These are phyloP conservation scores for Achatina immaculata DNA, from an alignment of 1,140 invertebrate genomes.

Conservation along the genomic window DNA sequence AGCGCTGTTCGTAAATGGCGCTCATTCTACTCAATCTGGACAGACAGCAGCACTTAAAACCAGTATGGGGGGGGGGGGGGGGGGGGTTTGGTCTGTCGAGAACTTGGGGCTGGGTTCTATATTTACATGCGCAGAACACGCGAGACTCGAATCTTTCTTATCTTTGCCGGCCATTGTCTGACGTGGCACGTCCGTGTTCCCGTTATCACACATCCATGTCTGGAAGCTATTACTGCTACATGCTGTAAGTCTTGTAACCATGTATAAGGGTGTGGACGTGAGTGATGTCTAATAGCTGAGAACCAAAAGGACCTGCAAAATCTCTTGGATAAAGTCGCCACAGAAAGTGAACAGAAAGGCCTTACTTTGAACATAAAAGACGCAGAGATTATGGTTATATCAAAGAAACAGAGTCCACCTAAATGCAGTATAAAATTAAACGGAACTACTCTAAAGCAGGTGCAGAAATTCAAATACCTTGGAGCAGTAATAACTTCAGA, in stretches of 20 bases:
- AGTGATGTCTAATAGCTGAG: neutral
- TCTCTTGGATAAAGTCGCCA: too few species aligned
- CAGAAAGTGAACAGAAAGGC: too few species aligned
- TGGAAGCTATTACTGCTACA: neutral
- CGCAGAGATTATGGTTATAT: too few species aligned
- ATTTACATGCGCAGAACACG: conserved; percentile 17
- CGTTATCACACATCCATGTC: neutral
- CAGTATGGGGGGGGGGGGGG: neutral
- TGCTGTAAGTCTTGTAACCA: neutral
- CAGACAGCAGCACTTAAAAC: conserved; percentile 14
- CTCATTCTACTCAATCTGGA: conserved; percentile 13
- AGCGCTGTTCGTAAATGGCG: conserved; percentile 12
- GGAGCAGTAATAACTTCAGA: too few species aligned
- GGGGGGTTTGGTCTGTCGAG: conserved; percentile 16
- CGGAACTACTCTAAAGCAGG: too few species aligned
- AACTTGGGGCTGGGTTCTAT: neutral
- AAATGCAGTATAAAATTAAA: too few species aligned
- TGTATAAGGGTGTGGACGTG: neutral
- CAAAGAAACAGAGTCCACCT: too few species aligned
- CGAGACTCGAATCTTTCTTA: neutral
- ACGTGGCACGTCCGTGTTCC: neutral
- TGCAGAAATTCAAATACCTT: too few species aligned
- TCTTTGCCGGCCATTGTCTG: neutral
- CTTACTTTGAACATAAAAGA: too few species aligned
- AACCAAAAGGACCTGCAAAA: too few species aligned